Percentiles rank a stretch among this genome's conserved stretches.
Conservation (phyloP, 2,888 invertebrate species). For the Lithodes maja region DNA sequence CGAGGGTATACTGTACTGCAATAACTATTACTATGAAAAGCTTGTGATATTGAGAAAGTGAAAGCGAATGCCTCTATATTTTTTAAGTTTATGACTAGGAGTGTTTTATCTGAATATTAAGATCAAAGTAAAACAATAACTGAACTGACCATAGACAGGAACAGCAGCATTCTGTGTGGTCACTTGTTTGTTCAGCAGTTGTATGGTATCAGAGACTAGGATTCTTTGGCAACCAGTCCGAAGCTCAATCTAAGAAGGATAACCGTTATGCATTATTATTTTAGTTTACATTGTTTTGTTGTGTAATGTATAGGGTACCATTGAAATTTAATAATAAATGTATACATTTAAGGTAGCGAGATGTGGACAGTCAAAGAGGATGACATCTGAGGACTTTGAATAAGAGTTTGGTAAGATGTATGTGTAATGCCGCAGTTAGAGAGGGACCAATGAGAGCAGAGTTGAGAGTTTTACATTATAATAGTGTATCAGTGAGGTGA, state of each 20-base stretch:
- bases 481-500: no score
- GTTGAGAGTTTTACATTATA: no score
- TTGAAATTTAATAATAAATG: background rate
- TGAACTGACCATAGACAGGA: slow-evolving; percentile 44
- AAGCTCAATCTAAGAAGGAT: slow-evolving; percentile 37
- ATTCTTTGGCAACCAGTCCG: slow-evolving; percentile 56
- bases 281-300: no score
- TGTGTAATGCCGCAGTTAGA: no score
- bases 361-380: background rate
- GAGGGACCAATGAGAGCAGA: no score
- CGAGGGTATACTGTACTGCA: no score
- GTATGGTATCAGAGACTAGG: slow-evolving; percentile 38
- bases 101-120: no score
- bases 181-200: slow-evolving; percentile 44
- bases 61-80: background rate
- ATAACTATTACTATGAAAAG: no score
- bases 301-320: background rate
- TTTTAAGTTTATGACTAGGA: background rate
- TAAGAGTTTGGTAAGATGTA: background rate
- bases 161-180: slow-evolving; percentile 38
- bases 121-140: no score
- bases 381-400: background rate
- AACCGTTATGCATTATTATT: background rate
- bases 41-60: background rate
- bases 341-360: background rate